Evolutionary conservation across 2,888 invertebrate species (phyloP), one percentile per base, ranked within the genome.

Genomic region (Suillia variegata): DNA sequence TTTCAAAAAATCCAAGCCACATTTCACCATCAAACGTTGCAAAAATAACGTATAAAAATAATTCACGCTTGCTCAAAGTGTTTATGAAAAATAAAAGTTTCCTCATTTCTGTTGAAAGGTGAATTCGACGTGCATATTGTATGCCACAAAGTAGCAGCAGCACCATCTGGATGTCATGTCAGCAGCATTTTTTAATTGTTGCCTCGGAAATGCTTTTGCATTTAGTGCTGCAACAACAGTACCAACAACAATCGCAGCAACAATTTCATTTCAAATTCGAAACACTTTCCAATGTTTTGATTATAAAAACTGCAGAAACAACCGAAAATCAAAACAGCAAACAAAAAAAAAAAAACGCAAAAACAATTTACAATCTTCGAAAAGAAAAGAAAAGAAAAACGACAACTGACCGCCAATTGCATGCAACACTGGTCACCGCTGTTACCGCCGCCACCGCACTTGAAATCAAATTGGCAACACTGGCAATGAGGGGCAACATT

Each of bases 51-150:
- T 26, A 17, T 18, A 52, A 13, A 17, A 10, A 2, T 1, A 38
- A 52, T 13, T 22, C 20, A 42, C 42, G 10, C 5, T 26, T 26
- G 26, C 6, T n/a, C n/a, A 26, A 26, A 26, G 5, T 26, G 26
- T 10, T 6, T 6, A 26, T 26, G 26, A 26, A 26, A 54, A 54
- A 54, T 54, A 54, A 54, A 47, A 52, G 67, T 67, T 72, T 73
- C 75, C 71, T 75, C 71, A 71, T 73, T 73, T 71, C 71, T 51
- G 66, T 58, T 74, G 69, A 69, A 70, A 74, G 64, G 65, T 10
- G 10, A 65, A 72, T 72, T 72, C 68, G 71, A 54, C 67, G 66
- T 67, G 71, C 72, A 65, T 70, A 68, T 75, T 33, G 42, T n/a
- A 20, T 53, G 22, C n/a, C 48, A 10, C 20, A 48, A 22, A 17